phyloP scores from a whole-genome alignment of 92 coral and sea anemone species.

The Paragorgia papillata region DNA sequence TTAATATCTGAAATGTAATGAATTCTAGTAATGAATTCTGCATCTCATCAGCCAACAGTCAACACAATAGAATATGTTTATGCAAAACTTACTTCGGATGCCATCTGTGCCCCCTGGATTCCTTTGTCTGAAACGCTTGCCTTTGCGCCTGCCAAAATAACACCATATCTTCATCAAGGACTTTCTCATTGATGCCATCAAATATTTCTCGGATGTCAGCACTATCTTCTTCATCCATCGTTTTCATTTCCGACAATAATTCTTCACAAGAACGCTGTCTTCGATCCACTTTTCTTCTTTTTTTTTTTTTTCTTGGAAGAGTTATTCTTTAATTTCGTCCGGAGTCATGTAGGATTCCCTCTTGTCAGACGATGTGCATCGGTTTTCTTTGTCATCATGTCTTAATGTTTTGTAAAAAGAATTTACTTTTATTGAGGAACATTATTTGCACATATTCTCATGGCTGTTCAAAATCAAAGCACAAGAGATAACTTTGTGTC shows the following conservation, averaged over 20 bases:
- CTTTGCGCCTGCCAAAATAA: constrained; percentile 34
- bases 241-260: not conserved
- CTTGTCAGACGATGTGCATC: constrained; percentile 7
- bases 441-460: no score
- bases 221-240: constrained; percentile 19
- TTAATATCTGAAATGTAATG: no score
- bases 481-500: constrained; percentile 29
- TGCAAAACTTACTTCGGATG: constrained; percentile 35
- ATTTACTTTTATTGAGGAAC: no score
- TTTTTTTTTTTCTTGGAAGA: constrained; percentile 35
- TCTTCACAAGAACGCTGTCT: constrained; percentile 11
- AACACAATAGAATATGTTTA: constrained; percentile 17
- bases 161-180: constrained; percentile 7
- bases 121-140: constrained; percentile 24
- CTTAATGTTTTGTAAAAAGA: no score
- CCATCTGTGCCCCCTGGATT: constrained; percentile 36
- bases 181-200: not conserved
- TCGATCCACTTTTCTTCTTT: constrained; percentile 22
- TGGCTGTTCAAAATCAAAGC: no score
- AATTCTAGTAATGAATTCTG: constrained; percentile 17
- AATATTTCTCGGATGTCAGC: constrained; percentile 20
- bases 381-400: no score
- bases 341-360: constrained; percentile 43
- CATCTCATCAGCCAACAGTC: constrained; percentile 7
- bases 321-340: constrained; percentile 20